A percentile compares a stretch with the other conserved stretches of the same genome.
Evolutionary conservation across 2,888 invertebrate species (phyloP).

Genomic region (Schrankia costaestrigalis): DNA sequence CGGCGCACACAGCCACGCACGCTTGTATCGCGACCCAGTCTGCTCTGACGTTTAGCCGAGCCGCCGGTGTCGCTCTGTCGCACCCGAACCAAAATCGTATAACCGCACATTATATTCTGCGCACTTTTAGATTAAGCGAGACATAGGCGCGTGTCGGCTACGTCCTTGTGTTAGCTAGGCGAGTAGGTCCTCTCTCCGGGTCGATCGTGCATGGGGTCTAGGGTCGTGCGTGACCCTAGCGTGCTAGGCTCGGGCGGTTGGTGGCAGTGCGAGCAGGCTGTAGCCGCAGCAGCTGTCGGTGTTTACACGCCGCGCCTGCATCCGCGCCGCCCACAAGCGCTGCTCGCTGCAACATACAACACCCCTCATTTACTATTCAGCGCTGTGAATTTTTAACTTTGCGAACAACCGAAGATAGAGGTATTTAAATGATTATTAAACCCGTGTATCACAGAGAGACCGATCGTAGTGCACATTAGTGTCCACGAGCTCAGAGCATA

Average conservation of each 20-base stretch:
- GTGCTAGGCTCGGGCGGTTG: slow-evolving; percentile 33
- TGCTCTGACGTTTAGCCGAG: slow-evolving; percentile 73
- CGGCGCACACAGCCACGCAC: slow-evolving; percentile 70
- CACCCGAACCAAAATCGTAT: slow-evolving; percentile 47
- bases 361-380: slow-evolving; percentile 73
- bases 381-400: slow-evolving; percentile 75
- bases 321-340: slow-evolving; percentile 47
- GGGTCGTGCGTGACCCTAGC: slow-evolving; percentile 20
- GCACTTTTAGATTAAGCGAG: slow-evolving; percentile 48
- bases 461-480: slow-evolving; percentile 71
- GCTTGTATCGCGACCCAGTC: slow-evolving; percentile 75
- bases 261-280: slow-evolving; percentile 37
- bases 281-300: slow-evolving; percentile 67
- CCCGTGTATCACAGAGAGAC: slow-evolving; percentile 62
- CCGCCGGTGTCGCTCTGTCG: slow-evolving; percentile 65
- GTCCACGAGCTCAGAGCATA: slow-evolving; percentile 74
- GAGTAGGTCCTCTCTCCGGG: slow-evolving; percentile 23
- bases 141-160: slow-evolving; percentile 35
- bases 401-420: slow-evolving; percentile 69
- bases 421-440: slow-evolving; percentile 73
- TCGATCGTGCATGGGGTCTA: slow-evolving; percentile 17
- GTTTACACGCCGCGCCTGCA: slow-evolving; percentile 72
- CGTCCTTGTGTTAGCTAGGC: slow-evolving; percentile 30
- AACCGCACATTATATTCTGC: slow-evolving; percentile 58
- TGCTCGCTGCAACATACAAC: slow-evolving; percentile 64